These are phyloP conservation scores for Dysidea cf. avara DNA, from an alignment of 37 sponge, comb jelly and placozoan species.

Conservation along the genomic window DNA sequence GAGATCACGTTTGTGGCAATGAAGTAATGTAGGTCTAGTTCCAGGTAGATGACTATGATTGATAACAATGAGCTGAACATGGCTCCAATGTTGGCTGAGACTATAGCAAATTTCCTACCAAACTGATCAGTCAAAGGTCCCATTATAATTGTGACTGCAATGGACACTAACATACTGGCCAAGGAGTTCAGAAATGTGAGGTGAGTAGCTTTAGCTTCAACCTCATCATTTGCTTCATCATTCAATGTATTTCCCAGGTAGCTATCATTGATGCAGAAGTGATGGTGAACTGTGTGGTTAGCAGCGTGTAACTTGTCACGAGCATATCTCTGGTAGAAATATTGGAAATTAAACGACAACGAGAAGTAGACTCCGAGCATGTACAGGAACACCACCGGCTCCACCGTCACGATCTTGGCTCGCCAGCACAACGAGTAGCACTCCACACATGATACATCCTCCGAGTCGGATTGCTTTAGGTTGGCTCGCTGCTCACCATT, in stretches of 20 bases:
- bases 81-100: neutral
- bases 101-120: conserved; percentile 14
- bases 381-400: conserved; percentile 17
- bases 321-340: conserved; percentile 15
- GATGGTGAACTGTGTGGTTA: no score
- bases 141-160: conserved; percentile 1
- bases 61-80: neutral
- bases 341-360: conserved; percentile 4
- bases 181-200: neutral
- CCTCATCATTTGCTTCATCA: no score
- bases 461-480: no score
- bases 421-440: neutral
- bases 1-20: conserved; percentile 1
- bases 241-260: no score
- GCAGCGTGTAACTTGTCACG: no score
- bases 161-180: neutral
- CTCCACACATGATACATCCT: no score
- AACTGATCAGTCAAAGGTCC: conserved; percentile 15
- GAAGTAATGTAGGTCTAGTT: neutral
- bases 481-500: no score
- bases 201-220: no score
- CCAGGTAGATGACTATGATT: conserved; percentile 4
- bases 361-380: conserved; percentile 1
- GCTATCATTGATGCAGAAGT: no score
- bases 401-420: conserved; percentile 14